Base-by-base conservation (phyloP, 2,113 vertebrate species). In the Helogale parvula region DNA sequence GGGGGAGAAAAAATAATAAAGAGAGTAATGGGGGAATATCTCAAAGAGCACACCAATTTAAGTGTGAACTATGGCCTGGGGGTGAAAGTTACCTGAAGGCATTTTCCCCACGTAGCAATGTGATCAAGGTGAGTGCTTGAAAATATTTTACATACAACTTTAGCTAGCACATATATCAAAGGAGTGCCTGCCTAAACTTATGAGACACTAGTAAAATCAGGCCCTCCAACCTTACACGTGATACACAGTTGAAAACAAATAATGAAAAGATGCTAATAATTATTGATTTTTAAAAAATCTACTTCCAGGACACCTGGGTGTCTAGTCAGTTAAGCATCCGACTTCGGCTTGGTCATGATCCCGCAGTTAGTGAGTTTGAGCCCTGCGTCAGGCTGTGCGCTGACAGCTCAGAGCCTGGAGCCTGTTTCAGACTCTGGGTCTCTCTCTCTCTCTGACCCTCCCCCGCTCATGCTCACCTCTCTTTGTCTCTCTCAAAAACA, bases 231-330 rank as follows among this genome's bases (percentile, higher is more conserved):
- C 50, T 93, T 84, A 79, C 63, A 86, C 27, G 38, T 65, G 57
- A 65, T 94, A 41, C n/a, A 45, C 12, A 68, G 11, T 27, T 82
- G 33, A 68, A 25, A 92, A 69, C 50, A 92, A 79, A 79, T 65
- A 88, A 72, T 41, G 41, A 91, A 87, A 76, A 94, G 33, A 94
- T 90, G 33, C 33, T 74, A 85, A 57, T 50, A 92, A 72, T 80
- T 25, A 80, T 16, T 41, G 82, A 63, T 82, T 25, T 25, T 33
- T 15, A 82, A 84, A 84, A 60, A 54, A 57, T 65, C 5, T 50
- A 50, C 41, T 83, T 71, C 47, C 21, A 2, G 57, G 57, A 8
- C 21, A 23, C 8, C 57, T 60, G 16, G 52, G 52, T 17, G 15
- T 21, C 57, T 60, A 60, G 21, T 9, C 21, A 7, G 57, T 60